phyloP scores from a whole-genome alignment of 1,140 invertebrate genomes.

The Liolophura sinensis region DNA sequence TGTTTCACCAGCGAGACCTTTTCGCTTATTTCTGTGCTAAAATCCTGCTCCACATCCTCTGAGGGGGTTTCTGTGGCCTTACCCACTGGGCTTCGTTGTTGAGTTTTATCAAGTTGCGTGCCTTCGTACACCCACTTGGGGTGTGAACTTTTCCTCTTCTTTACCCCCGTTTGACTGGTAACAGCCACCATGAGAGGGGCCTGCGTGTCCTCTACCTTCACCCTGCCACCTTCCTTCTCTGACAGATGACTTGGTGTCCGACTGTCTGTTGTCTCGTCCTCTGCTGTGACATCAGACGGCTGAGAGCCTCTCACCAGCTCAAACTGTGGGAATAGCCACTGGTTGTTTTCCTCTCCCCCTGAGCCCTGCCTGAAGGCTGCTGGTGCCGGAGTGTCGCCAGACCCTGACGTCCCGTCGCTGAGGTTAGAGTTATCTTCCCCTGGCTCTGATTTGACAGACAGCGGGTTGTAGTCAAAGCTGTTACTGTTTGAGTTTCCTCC shows the following conservation, averaged over 20 bases:
- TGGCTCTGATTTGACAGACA: constrained; percentile 32
- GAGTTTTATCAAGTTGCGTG: constrained; percentile 70
- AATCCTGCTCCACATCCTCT: background rate
- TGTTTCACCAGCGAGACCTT: background rate
- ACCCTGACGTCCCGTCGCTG: constrained; percentile 57
- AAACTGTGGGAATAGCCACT: constrained; percentile 57
- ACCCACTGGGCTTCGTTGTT: background rate
- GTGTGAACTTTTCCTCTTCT: constrained; percentile 86
- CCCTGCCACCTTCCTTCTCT: background rate
- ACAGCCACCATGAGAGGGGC: constrained; percentile 17
- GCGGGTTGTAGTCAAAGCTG: background rate
- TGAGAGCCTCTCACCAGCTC: constrained; percentile 33
- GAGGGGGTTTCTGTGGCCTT: background rate
- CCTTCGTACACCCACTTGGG: constrained; percentile 97
- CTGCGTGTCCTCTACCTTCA: constrained; percentile 52
- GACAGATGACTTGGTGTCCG: background rate
- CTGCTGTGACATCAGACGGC: too few relatives aligned
- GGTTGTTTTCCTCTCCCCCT: constrained; percentile 30
- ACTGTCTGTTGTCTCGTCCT: constrained; percentile 5
- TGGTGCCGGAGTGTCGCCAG: constrained; percentile 34
- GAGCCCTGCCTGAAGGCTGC: constrained; percentile 6
- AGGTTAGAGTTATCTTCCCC: constrained; percentile 51
- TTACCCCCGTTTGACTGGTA: constrained; percentile 42
- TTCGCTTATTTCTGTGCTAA: constrained; percentile 3
- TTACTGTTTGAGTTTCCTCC: constrained; percentile 22